Conservation (phyloP, 2,113 vertebrate genomes). For the Laterallus jamaicensis region DNA sequence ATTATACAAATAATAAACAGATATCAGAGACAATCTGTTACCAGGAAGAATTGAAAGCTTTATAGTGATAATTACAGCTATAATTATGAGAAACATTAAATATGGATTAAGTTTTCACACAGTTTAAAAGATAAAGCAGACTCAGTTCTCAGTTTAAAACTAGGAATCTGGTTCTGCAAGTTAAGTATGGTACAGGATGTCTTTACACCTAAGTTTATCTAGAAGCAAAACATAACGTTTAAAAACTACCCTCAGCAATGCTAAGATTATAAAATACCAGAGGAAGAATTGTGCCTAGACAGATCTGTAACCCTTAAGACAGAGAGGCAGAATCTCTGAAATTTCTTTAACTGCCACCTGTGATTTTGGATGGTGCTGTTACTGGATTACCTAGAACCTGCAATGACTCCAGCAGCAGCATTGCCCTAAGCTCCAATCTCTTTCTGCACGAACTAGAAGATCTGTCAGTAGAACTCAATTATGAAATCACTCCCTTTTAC, state of each 20-base stretch:
- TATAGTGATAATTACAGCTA: conserved; percentile 12
- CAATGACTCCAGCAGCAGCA: background rate
- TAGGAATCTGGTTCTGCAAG: background rate
- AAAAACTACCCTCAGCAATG: background rate
- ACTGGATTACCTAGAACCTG: background rate
- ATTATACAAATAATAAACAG: conserved; percentile 21
- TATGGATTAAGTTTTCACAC: background rate
- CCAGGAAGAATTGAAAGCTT: background rate
- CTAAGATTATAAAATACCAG: background rate
- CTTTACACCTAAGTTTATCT: background rate
- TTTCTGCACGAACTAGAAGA: background rate
- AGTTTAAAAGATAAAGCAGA: conserved; percentile 26
- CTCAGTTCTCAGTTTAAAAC: background rate
- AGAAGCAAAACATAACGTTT: background rate
- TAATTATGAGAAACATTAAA: conserved; percentile 45
- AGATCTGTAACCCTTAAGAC: background rate
- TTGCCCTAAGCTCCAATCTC: background rate
- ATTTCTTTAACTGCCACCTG: background rate
- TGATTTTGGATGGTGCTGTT: background rate
- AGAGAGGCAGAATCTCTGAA: background rate
- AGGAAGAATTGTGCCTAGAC: background rate
- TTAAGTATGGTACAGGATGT: background rate
- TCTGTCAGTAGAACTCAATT: background rate
- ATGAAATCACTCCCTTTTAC: background rate
- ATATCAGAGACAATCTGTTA: conserved; percentile 16